phyloP scores from a whole-genome alignment of 2,797 vertebrate genomes.

The Sebastes iracundus region DNA sequence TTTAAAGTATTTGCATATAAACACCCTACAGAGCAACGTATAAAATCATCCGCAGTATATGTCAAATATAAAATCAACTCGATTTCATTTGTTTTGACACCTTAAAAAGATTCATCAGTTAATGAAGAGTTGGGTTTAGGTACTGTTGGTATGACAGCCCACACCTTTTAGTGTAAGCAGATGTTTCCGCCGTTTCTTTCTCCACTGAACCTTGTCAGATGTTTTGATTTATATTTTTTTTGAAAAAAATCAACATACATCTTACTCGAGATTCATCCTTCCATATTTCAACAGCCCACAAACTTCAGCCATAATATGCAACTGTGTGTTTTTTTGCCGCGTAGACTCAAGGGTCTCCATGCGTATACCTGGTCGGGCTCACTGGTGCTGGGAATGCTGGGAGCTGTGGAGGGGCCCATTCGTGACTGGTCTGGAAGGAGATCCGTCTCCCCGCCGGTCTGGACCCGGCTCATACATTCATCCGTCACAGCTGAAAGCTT shows the following conservation, averaged over 20 bases:
- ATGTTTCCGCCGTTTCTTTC: background rate
- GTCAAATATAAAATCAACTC: background rate
- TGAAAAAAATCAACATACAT: background rate
- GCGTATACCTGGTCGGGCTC: conserved; percentile 89
- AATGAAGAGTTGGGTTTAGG: background rate
- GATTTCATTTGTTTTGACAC: background rate
- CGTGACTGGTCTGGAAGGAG: conserved; percentile 82
- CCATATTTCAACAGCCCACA: background rate
- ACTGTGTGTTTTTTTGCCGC: background rate
- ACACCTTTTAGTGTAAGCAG: background rate
- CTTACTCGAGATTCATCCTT: background rate
- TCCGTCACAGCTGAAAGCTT: conserved; percentile 92
- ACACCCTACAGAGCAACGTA: background rate
- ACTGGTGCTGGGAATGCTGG: conserved; percentile 84
- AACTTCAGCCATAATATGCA: background rate
- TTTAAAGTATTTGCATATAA: background rate
- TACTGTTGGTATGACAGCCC: background rate
- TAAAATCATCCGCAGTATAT: background rate
- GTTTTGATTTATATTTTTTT: too few relatives aligned
- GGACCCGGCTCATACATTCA: conserved; percentile 87
- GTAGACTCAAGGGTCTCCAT: background rate
- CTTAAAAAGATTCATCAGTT: background rate
- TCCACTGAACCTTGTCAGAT: background rate
- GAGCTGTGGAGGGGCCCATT: conserved; percentile 83
- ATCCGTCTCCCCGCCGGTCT: conserved; percentile 83